Evolutionary conservation across 2,888 invertebrate species (phyloP).

Genomic region (Drosophila rubida): DNA sequence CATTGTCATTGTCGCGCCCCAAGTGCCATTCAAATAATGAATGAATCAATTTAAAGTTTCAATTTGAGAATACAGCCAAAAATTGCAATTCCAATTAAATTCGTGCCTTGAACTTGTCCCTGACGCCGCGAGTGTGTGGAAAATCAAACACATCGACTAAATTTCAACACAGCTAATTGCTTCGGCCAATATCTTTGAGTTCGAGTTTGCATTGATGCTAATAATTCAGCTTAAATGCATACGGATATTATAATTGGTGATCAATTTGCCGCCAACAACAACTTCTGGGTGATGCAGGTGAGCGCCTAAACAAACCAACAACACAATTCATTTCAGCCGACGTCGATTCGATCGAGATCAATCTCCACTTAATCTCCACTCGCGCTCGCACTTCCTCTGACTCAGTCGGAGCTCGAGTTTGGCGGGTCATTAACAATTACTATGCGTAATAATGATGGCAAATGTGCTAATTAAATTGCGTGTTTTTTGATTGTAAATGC

Average conservation of each 20-base stretch:
- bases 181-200: constrained; percentile 7
- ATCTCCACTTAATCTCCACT: no score
- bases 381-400: constrained; percentile 39
- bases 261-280: constrained; percentile 85
- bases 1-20: constrained; percentile 19
- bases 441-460: constrained; percentile 65
- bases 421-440: constrained; percentile 52
- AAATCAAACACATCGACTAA: background rate
- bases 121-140: constrained; percentile 59
- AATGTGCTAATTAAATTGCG: constrained; percentile 65
- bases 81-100: background rate
- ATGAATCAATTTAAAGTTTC: constrained; percentile 8
- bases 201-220: constrained; percentile 53
- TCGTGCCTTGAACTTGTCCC: constrained; percentile 73
- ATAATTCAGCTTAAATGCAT: constrained; percentile 84
- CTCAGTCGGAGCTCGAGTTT: constrained; percentile 10
- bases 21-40: constrained; percentile 64
- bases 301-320: constrained; percentile 38
- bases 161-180: constrained; percentile 7
- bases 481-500: constrained; percentile 43
- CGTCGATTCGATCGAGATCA: background rate
- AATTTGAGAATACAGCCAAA: constrained; percentile 3
- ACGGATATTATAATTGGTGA: constrained; percentile 85
- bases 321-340: background rate
- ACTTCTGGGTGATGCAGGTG: constrained; percentile 86